Evolutionary conservation across 37 sponge, comb jelly and placozoan genomes (phyloP), one percentile per base, ranked within the genome.

Genomic region (Bolinopsis microptera): DNA sequence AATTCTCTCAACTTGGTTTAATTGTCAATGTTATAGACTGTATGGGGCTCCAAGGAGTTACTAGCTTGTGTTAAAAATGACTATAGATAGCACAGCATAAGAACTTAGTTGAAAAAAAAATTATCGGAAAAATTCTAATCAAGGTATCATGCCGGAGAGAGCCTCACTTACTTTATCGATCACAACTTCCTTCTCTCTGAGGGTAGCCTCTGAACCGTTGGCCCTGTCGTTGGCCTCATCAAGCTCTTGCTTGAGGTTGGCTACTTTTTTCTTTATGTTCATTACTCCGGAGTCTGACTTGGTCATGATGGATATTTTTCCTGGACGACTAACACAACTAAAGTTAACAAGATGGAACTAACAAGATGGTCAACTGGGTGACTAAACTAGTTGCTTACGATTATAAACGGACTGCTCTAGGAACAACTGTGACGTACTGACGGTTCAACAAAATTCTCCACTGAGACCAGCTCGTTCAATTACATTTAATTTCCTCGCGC

Each of bases 191-290:
- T 34, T 86, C 24, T 86, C 90, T 25, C 90, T 38, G 61, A 86
- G 90, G 3, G 34, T 28, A 27, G 90, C 90, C 48, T 86, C 90
- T 41, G 90, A 40, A 22, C 39, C 26, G 61, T 86, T 86, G 1
- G 90, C 90, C 36, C 90, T 39, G 61, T 86, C 90, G 25, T 33
- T 34, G 1, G 90, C 90, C 26, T 86, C 90, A 86, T 86, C 90
- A 1, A 86, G 61, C 36, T 86, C 90, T 5, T 28, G 36, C 35
- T 86, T 86, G 27, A 86, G 61, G 36, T 35, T 86, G 35, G 90
- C 90, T 3, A 86, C 90, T 48, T 86, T 86, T 38, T 86, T 86
- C 90, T 86, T 86, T 40, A 86, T 86, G 61, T 34, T 34, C 90
- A 86, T 23, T 23, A 86, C 90, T 24, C 90, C 90, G 26, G 61